Conservation (phyloP, 2,113 vertebrate species). For the Ameiurus melas region DNA sequence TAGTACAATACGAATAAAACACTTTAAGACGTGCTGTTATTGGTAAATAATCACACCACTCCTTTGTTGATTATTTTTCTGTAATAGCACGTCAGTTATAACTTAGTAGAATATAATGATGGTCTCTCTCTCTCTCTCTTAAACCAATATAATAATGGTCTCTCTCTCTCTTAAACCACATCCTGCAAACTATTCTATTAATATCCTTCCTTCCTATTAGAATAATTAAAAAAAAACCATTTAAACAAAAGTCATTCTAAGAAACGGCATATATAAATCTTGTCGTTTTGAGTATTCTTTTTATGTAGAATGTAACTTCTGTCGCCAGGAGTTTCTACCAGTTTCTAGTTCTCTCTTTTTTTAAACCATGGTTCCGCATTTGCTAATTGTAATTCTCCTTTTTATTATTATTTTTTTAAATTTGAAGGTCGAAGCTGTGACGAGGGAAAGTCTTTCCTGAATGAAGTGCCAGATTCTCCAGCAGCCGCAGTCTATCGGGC, state of each 20-base stretch:
- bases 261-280: not conserved
- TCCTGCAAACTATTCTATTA: not conserved
- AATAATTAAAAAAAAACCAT: not conserved
- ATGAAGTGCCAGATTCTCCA: conserved; percentile 81
- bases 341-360: conserved; percentile 37
- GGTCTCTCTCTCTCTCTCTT: too few relatives aligned
- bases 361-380: not conserved
- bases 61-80: not conserved
- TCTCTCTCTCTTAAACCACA: not conserved
- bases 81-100: not conserved
- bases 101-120: too few relatives aligned
- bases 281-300: not conserved
- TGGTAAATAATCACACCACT: not conserved
- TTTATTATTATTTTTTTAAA: conserved; percentile 21
- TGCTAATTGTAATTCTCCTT: not conserved
- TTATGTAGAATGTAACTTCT: conserved; percentile 5
- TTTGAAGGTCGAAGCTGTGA: conserved; percentile 86
- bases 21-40: not conserved
- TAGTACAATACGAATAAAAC: not conserved
- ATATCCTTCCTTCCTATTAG: not conserved
- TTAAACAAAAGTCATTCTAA: not conserved
- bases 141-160: too few relatives aligned
- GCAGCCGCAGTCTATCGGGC: conserved; percentile 76
- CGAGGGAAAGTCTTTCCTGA: conserved; percentile 85
- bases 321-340: conserved; percentile 24